These are phyloP conservation scores for Drosophila azteca DNA, from an alignment of 1,140 invertebrate genomes.

Conservation along the genomic window DNA sequence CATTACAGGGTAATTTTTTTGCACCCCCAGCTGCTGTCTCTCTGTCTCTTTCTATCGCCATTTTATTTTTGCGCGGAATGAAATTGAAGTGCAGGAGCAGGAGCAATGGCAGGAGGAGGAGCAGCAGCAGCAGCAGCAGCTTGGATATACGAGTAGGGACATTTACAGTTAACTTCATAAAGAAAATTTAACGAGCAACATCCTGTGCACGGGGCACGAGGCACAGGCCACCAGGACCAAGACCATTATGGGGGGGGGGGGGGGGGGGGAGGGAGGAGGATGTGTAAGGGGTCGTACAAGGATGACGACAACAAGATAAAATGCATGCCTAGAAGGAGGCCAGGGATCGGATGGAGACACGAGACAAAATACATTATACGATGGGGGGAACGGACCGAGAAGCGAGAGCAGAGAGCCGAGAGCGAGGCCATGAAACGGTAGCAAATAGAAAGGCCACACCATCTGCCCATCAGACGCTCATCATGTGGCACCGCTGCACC, in stretches of 20 bases:
- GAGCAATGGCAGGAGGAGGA: background rate
- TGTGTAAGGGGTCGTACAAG: conserved; percentile 27
- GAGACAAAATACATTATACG: conserved; percentile 71
- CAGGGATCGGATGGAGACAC: conserved; percentile 25
- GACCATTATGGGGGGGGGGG: background rate
- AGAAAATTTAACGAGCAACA: conserved; percentile 81
- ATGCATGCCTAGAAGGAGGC: conserved; percentile 56
- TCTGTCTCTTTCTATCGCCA: conserved; percentile 20
- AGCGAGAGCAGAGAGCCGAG: conserved; percentile 14
- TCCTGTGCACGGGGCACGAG: conserved; percentile 60
- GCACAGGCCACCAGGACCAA: background rate
- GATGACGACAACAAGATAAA: conserved; percentile 79
- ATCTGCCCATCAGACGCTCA: conserved; percentile 30
- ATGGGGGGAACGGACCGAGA: conserved; percentile 10
- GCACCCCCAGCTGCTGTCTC: background rate
- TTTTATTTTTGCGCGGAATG: conserved; percentile 71
- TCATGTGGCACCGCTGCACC: conserved; percentile 8
- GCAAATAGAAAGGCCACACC: conserved; percentile 64
- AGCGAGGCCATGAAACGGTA: conserved; percentile 58
- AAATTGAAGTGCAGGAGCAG: conserved; percentile 63
- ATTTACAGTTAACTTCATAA: conserved; percentile 81
- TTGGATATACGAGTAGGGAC: conserved; percentile 49
- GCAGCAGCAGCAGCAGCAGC: conserved; percentile 32
- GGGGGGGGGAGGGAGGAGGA: too few relatives aligned
- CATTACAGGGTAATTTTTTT: conserved; percentile 68